phyloP scores from a whole-genome alignment of 2,797 vertebrate genomes.

The Anguilla marmorata region DNA sequence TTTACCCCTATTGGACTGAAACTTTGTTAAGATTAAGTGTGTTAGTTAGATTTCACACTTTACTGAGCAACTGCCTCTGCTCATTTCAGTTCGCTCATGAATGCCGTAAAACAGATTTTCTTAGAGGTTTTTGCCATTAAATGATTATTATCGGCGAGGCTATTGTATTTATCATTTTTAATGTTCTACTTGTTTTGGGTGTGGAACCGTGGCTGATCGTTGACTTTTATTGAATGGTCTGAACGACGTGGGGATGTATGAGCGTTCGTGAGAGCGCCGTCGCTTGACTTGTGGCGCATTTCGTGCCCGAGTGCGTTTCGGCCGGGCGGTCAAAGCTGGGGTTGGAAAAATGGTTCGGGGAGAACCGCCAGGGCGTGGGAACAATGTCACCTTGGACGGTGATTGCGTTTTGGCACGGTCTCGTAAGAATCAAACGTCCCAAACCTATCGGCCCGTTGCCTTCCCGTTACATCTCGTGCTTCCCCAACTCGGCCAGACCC shows the following conservation, averaged over 20 bases:
- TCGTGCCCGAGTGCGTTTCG: background rate
- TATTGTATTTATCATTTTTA: background rate
- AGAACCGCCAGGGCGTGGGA: conserved; percentile 65
- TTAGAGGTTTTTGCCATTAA: background rate
- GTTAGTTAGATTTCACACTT: background rate
- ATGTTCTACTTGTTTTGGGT: background rate
- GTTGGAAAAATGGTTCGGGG: conserved; percentile 4
- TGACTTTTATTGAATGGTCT: background rate
- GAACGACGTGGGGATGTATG: background rate
- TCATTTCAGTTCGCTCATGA: background rate
- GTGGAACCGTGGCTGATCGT: background rate
- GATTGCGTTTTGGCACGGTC: conserved; percentile 42
- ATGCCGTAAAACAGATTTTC: background rate
- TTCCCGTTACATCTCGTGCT: conserved; percentile 5
- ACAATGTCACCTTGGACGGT: conserved; percentile 68
- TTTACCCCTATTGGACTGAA: background rate
- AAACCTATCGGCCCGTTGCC: conserved; percentile 36
- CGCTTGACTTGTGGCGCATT: background rate
- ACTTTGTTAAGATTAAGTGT: background rate
- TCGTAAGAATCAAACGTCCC: conserved; percentile 51
- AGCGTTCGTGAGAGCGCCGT: background rate
- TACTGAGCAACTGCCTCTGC: background rate
- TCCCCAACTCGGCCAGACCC: background rate
- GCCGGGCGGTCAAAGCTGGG: conserved; percentile 62
- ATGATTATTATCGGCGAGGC: background rate